Evolutionary conservation across 2,797 vertebrate species (phyloP).

Genomic region (Sylvia borin): DNA sequence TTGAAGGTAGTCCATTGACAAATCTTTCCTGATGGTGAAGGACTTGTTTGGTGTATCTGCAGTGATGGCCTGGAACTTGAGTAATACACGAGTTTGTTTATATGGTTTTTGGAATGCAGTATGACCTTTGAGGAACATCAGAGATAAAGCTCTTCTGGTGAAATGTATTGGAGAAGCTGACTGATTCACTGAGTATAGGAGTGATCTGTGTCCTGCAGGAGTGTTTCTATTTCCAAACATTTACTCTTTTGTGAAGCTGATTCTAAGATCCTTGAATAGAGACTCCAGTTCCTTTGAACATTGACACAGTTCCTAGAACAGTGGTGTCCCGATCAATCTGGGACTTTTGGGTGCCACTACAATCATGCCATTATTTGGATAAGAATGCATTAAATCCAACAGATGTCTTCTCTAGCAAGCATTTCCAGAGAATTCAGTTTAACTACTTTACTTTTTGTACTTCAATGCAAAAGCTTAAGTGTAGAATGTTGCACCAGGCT

Average conservation of each 20-base stretch:
- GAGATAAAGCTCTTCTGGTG: not conserved
- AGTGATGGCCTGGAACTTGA: not conserved
- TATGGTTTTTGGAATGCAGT: not conserved
- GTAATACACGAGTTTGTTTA: not conserved
- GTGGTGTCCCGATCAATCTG: not conserved
- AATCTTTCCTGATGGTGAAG: not conserved
- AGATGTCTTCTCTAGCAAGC: not conserved
- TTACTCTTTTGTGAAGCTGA: not conserved
- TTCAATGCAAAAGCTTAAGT: not conserved
- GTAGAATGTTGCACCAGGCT: not conserved
- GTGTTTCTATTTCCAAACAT: not conserved
- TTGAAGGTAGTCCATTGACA: not conserved
- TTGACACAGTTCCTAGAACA: not conserved
- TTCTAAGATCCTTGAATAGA: not conserved
- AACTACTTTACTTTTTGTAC: not conserved
- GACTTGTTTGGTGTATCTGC: not conserved
- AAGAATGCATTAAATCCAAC: not conserved
- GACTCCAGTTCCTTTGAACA: not conserved
- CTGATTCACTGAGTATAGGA: accelerated
- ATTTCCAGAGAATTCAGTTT: not conserved
- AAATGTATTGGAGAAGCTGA: not conserved
- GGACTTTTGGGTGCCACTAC: not conserved
- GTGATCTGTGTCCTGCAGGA: not conserved
- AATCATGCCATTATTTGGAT: not conserved
- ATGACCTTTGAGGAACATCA: not conserved